These are phyloP conservation scores for Leptonema lineaticorne DNA, from an alignment of 1,140 invertebrate genomes.

Conservation along the genomic window DNA sequence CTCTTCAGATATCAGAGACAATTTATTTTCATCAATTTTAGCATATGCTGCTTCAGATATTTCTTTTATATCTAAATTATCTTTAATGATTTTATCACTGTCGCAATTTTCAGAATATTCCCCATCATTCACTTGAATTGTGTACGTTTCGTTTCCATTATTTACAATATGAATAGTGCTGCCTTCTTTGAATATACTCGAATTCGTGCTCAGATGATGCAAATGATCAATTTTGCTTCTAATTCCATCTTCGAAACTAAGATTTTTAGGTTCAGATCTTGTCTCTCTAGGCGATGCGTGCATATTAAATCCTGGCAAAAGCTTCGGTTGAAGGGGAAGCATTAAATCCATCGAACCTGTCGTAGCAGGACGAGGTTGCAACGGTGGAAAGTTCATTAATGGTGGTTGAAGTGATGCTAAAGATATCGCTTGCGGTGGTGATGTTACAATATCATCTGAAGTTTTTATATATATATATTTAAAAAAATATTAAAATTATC, in stretches of 20 bases:
- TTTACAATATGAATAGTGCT: neutral
- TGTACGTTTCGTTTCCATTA: too few relatives aligned
- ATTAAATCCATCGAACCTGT: slow-evolving; percentile 64
- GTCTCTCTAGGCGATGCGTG: slow-evolving; percentile 34
- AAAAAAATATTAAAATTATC: neutral
- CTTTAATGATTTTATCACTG: neutral
- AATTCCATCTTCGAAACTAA: slow-evolving; percentile 34
- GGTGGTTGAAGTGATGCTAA: slow-evolving; percentile 54
- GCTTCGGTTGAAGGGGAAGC: slow-evolving; percentile 65
- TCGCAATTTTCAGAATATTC: neutral
- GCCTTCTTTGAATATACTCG: slow-evolving; percentile 19
- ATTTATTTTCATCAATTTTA: slow-evolving; percentile 27
- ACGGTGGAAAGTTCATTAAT: slow-evolving; percentile 54
- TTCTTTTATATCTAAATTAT: neutral
- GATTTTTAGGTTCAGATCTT: slow-evolving; percentile 34
- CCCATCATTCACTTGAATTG: neutral
- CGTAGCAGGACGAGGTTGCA: slow-evolving; percentile 67
- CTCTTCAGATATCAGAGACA: slow-evolving; percentile 39
- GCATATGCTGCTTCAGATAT: slow-evolving; percentile 13
- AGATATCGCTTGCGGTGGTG: slow-evolving; percentile 55
- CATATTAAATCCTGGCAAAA: slow-evolving; percentile 52
- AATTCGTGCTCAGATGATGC: slow-evolving; percentile 30
- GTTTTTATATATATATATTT: too few relatives aligned
- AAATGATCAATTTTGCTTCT: slow-evolving; percentile 34
- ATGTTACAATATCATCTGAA: slow-evolving; percentile 54